Evolutionary conservation across 2,888 invertebrate species (phyloP).

Genomic region (Falcaria lacertinaria): DNA sequence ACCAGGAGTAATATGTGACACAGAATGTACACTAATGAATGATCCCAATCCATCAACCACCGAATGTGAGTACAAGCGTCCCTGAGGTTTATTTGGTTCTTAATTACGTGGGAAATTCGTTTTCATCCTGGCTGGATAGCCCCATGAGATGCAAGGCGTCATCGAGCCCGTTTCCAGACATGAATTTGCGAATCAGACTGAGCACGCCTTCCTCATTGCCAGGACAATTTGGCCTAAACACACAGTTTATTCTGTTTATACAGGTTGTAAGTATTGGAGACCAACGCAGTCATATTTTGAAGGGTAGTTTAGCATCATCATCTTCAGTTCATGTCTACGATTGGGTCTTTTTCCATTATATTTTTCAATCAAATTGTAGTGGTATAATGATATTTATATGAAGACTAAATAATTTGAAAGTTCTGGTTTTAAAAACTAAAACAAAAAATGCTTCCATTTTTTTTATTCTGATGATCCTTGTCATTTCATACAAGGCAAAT

Average conservation of each 20-base stretch:
- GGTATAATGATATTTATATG: too few relatives aligned
- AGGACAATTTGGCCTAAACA: slow-evolving; percentile 57
- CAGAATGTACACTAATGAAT: slow-evolving; percentile 16
- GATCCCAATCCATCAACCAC: slow-evolving; percentile 42
- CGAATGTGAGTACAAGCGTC: slow-evolving; percentile 38
- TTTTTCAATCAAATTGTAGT: too few relatives aligned
- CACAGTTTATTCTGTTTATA: slow-evolving; percentile 28
- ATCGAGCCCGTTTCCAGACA: slow-evolving; percentile 61
- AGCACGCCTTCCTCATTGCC: slow-evolving; percentile 47
- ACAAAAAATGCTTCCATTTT: too few relatives aligned
- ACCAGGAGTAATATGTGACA: not conserved
- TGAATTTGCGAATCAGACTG: slow-evolving; percentile 62
- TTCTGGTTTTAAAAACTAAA: too few relatives aligned
- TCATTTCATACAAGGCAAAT: too few relatives aligned
- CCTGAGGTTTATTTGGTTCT: slow-evolving; percentile 27
- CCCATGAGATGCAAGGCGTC: slow-evolving; percentile 60
- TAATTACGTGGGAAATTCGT: slow-evolving; percentile 59
- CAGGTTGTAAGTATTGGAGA: too few relatives aligned
- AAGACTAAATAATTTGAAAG: too few relatives aligned
- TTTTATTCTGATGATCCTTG: too few relatives aligned
- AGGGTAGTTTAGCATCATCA: too few relatives aligned
- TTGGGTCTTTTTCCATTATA: too few relatives aligned
- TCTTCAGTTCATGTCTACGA: too few relatives aligned
- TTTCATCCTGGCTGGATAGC: slow-evolving; percentile 43
- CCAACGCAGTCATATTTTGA: too few relatives aligned